A percentile compares a stretch with the other conserved stretches of the same genome.
Conservation (phyloP, 2,888 invertebrate species). For the Crematogaster levior region DNA sequence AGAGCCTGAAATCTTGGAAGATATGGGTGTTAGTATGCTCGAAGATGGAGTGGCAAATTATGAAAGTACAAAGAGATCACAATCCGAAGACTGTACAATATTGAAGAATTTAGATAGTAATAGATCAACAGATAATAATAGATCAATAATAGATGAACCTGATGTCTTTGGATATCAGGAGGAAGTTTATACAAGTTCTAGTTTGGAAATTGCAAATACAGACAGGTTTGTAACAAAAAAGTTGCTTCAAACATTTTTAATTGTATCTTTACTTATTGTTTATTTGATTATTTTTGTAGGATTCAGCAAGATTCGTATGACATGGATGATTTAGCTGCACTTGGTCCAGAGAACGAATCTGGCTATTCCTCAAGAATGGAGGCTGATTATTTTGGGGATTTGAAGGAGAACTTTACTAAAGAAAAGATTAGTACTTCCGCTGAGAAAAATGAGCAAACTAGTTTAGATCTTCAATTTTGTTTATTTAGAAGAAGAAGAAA, state of each 20-base stretch:
- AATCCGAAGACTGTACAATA: constrained; percentile 82
- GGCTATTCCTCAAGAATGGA: constrained; percentile 81
- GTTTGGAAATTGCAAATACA: constrained; percentile 66
- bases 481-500: constrained; percentile 82
- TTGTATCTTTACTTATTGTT: background rate
- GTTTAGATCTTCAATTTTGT: constrained; percentile 76
- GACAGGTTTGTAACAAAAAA: constrained; percentile 74
- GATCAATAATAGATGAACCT: constrained; percentile 63
- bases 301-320: constrained; percentile 74
- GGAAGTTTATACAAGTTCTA: constrained; percentile 69
- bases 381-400: constrained; percentile 75
- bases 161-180: constrained; percentile 72
- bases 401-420: constrained; percentile 76
- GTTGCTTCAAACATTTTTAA: constrained; percentile 1
- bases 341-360: constrained; percentile 79
- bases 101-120: constrained; percentile 67
- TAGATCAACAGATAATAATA: no score
- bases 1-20: constrained; percentile 86
- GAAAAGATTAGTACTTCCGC: constrained; percentile 77
- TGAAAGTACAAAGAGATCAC: constrained; percentile 80
- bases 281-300: constrained; percentile 58
- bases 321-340: constrained; percentile 74
- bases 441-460: constrained; percentile 77
- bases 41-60: constrained; percentile 86
- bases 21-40: constrained; percentile 89